Percentiles rank a stretch among this genome's conserved stretches.
Evolutionary conservation across 1,140 invertebrate species (phyloP).

Genomic region (Drosophila dunni): DNA sequence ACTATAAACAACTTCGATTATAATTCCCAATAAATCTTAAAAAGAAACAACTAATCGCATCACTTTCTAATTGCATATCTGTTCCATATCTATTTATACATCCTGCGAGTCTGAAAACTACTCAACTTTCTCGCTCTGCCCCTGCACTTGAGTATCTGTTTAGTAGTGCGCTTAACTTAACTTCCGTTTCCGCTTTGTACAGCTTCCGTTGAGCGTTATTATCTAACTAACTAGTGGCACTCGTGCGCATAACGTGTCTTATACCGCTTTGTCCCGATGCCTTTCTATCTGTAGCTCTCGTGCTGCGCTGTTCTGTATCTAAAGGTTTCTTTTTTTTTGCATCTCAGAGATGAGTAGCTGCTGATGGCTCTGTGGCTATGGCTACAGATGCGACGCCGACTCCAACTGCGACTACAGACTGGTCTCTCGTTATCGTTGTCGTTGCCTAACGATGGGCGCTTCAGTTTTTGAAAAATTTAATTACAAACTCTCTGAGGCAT

Average conservation of each 20-base stretch:
- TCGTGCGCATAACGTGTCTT: conserved; percentile 80
- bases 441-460: conserved; percentile 49
- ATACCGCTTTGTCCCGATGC: conserved; percentile 50
- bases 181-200: conserved; percentile 80
- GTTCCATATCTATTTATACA: not conserved
- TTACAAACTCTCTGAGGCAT: conserved; percentile 82
- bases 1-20: too few species aligned
- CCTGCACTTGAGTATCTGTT: conserved; percentile 73
- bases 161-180: conserved; percentile 82
- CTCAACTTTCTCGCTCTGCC: not conserved
- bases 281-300: conserved; percentile 9
- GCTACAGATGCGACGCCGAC: conserved; percentile 11
- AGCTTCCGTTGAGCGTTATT: conserved; percentile 79
- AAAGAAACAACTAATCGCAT: too few species aligned
- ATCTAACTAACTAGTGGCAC: conserved; percentile 82
- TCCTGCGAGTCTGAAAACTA: conserved; percentile 23
- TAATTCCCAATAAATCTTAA: too few species aligned
- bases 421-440: conserved; percentile 14
- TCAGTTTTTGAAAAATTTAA: conserved; percentile 80
- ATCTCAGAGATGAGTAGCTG: conserved; percentile 26
- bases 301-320: conserved; percentile 33
- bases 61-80: conserved; percentile 46
- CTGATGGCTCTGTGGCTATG: conserved; percentile 15
- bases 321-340: conserved; percentile 15
- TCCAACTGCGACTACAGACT: not conserved